A percentile compares a stretch with the other conserved stretches of the same genome.
Conservation (phyloP, 2,797 vertebrate species). For the Diglossa cyanea region DNA sequence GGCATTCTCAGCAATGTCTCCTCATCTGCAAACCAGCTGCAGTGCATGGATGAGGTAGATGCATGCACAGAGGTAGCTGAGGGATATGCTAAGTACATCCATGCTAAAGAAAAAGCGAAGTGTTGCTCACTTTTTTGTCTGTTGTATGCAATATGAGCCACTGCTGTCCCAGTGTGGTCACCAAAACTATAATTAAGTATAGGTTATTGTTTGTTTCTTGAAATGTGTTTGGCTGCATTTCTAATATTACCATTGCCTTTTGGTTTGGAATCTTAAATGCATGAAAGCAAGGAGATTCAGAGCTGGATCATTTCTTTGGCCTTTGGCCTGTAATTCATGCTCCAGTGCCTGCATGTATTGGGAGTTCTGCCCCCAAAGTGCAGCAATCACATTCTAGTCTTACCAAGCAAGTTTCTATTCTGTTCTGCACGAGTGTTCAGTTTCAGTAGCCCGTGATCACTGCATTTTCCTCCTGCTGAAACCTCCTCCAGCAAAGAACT, state of each 20-base stretch:
- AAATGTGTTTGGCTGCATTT: background rate
- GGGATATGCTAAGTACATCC: background rate
- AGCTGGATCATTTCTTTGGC: background rate
- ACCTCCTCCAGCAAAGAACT: background rate
- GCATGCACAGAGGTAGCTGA: background rate
- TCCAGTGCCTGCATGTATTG: background rate
- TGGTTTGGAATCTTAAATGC: background rate
- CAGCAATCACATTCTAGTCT: background rate
- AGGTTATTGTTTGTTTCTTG: background rate
- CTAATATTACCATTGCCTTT: background rate
- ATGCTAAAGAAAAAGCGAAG: background rate
- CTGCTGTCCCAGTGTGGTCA: background rate
- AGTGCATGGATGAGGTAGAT: background rate
- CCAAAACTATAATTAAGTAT: background rate
- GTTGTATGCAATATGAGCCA: background rate
- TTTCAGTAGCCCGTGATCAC: background rate
- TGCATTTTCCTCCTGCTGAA: background rate
- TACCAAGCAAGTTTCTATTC: background rate
- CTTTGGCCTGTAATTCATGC: background rate
- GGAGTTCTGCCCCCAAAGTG: background rate
- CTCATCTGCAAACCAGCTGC: background rate
- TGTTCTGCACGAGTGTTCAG: background rate
- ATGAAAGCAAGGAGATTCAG: slow-evolving; percentile 27
- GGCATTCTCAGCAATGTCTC: background rate
- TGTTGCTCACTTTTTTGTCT: background rate